Evolutionary conservation across 2,888 invertebrate species (phyloP).

Genomic region (Mechanitis mazaeus): DNA sequence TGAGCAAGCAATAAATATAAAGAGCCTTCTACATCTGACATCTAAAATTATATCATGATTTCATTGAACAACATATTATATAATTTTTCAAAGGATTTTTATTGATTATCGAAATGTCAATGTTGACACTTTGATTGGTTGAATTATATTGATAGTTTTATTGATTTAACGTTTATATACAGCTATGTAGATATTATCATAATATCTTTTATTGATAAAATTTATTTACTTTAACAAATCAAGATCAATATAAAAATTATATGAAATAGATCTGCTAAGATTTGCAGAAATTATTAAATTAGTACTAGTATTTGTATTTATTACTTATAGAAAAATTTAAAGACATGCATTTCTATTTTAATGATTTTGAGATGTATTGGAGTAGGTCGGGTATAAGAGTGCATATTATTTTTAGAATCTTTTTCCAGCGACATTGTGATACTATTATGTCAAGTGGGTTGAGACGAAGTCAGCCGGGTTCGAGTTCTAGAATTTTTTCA

Average conservation of each 20-base stretch:
- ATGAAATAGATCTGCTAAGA: too few species aligned
- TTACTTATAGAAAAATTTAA: too few species aligned
- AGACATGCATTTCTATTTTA: slow-evolving; percentile 16
- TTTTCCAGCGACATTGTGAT: slow-evolving; percentile 31
- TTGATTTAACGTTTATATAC: too few species aligned
- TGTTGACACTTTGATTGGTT: too few species aligned
- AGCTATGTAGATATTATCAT: too few species aligned
- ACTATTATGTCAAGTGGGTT: slow-evolving; percentile 31
- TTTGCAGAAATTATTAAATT: too few species aligned
- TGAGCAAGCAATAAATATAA: slow-evolving; percentile 57
- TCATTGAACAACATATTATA: background rate
- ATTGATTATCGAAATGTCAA: too few species aligned
- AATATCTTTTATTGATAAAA: too few species aligned
- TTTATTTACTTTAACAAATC: too few species aligned
- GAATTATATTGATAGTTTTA: too few species aligned
- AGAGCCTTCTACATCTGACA: slow-evolving; percentile 47
- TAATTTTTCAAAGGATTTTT: background rate
- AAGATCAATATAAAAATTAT: too few species aligned
- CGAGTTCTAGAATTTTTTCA: slow-evolving; percentile 29
- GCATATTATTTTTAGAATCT: slow-evolving; percentile 31
- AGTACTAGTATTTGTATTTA: too few species aligned
- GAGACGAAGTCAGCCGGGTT: slow-evolving; percentile 27
- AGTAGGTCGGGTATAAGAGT: slow-evolving; percentile 25
- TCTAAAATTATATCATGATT: slow-evolving; percentile 10
- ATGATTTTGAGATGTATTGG: slow-evolving; percentile 21